These are phyloP conservation scores for Unio delphinus DNA, from an alignment of 2,888 invertebrate species.

Conservation along the genomic window DNA sequence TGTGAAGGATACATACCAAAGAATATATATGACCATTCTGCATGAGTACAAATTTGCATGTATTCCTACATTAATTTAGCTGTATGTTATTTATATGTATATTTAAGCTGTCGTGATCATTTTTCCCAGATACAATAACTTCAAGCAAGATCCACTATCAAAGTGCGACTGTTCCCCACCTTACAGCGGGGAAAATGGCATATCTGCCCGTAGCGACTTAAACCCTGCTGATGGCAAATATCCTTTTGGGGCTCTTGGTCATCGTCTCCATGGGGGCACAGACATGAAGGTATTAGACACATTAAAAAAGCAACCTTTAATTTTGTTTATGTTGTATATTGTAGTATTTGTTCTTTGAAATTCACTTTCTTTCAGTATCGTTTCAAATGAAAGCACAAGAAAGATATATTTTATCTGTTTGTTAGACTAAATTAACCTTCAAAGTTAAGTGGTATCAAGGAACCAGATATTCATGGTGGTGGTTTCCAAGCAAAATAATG, in stretches of 20 bases:
- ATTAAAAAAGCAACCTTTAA: not conserved
- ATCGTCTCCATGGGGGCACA: constrained; percentile 80
- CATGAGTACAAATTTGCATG: not conserved
- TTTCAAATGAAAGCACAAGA: too few species aligned
- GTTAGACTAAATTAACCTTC: too few species aligned
- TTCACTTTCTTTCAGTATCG: too few species aligned
- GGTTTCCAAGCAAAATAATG: too few species aligned
- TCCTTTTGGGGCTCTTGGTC: constrained; percentile 80
- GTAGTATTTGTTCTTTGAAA: too few species aligned
- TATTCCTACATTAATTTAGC: not conserved
- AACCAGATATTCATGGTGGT: too few species aligned
- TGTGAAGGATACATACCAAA: too few species aligned
- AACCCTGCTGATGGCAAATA: constrained; percentile 82
- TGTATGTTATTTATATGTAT: not conserved
- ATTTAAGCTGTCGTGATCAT: not conserved
- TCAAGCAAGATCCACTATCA: constrained; percentile 79
- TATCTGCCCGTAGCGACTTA: constrained; percentile 81
- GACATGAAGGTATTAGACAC: constrained; percentile 78
- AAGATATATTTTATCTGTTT: too few species aligned
- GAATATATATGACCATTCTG: not conserved
- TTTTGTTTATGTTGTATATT: too few species aligned
- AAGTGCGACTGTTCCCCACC: constrained; percentile 81
- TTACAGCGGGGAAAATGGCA: constrained; percentile 81
- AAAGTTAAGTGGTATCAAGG: too few species aligned
- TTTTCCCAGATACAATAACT: constrained; percentile 79